A percentile compares a stretch with the other conserved stretches of the same genome.
Evolutionary conservation across 2,888 invertebrate species (phyloP).

Genomic region (Eudasyphora cyanicolor): DNA sequence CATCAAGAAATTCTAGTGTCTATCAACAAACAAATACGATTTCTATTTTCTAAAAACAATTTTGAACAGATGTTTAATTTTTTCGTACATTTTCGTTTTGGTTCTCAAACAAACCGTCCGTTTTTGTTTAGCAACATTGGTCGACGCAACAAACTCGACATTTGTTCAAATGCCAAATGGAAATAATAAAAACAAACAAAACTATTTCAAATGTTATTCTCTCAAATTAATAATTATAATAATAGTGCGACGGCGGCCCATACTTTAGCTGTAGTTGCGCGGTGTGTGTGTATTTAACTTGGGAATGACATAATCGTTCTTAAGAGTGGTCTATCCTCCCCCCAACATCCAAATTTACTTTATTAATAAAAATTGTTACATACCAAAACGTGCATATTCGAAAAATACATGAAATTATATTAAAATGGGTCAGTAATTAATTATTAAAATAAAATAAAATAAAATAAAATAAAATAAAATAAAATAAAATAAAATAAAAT

Average conservation of each 20-base stretch:
- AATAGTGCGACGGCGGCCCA: neutral
- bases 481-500: too few species aligned
- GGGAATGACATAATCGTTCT: slow-evolving; percentile 45
- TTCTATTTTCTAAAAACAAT: neutral
- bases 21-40: neutral
- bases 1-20: slow-evolving; percentile 2
- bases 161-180: slow-evolving; percentile 57
- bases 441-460: too few species aligned
- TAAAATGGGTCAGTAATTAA: too few species aligned
- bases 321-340: slow-evolving; percentile 19
- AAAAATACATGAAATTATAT: too few species aligned
- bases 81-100: neutral
- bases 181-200: slow-evolving; percentile 45
- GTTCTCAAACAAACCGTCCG: slow-evolving; percentile 2
- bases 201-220: slow-evolving; percentile 23
- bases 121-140: neutral
- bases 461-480: too few species aligned
- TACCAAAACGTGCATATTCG: slow-evolving; percentile 32
- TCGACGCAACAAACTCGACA: slow-evolving; percentile 8
- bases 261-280: neutral
- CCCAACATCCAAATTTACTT: slow-evolving; percentile 33
- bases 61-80: slow-evolving; percentile 55
- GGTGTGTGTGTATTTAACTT: neutral
- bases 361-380: slow-evolving; percentile 40
- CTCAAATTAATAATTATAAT: slow-evolving; percentile 29